A percentile compares a stretch with the other conserved stretches of the same genome.
Evolutionary conservation across 2,888 invertebrate genomes (phyloP).

Genomic region (Eustalomyia histrio): DNA sequence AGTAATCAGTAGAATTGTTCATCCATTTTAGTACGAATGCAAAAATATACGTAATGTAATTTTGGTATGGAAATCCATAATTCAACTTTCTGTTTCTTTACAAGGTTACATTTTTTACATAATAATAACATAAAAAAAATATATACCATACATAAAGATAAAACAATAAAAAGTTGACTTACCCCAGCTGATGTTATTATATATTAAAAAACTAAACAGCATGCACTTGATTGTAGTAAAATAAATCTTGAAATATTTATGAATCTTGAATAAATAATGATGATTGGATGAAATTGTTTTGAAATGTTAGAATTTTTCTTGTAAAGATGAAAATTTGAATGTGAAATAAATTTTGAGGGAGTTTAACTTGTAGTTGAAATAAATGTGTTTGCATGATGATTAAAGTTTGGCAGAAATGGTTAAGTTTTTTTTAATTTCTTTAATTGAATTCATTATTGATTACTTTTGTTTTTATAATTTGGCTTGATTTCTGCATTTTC

Average conservation of each 20-base stretch:
- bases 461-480: conserved; percentile 26
- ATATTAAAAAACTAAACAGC: not conserved
- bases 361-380: not conserved
- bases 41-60: too few relatives aligned
- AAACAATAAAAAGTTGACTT: not conserved
- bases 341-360: not conserved
- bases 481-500: conserved; percentile 28
- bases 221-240: conserved; percentile 17
- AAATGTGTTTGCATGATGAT: not conserved
- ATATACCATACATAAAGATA: conserved; percentile 1
- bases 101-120: not conserved
- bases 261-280: not conserved
- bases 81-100: conserved; percentile 21
- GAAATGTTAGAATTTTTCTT: not conserved
- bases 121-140: not conserved
- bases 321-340: not conserved
- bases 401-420: not conserved
- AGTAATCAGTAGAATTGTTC: too few relatives aligned
- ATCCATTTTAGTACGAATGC: too few relatives aligned
- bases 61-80: not conserved
- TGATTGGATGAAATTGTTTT: not conserved
- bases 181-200: not conserved
- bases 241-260: not conserved
- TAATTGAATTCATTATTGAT: conserved; percentile 34
- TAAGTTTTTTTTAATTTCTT: conserved; percentile 26